Base-by-base conservation (phyloP, 2,797 vertebrate genomes). In the Taenioides sp. region DNA sequence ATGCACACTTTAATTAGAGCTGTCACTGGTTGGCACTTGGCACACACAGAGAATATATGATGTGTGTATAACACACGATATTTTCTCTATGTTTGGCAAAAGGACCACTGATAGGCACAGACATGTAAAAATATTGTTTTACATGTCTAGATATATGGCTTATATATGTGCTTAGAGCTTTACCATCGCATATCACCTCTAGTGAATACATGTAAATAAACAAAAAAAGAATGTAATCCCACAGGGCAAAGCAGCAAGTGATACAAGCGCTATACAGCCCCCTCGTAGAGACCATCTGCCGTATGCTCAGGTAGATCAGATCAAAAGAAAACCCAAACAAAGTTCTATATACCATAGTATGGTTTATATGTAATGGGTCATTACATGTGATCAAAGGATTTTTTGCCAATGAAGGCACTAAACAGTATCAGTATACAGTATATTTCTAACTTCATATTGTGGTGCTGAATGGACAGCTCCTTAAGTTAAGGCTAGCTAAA, bases 381-480 rank as follows among this genome's bases (percentile, higher is more conserved):
- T 28, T 18, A 28, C 7, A 62, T 34, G 17, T 62, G 61, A 69
- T 25, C 62, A 79, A 23, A 22, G 54, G 3, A 55, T 23, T 57
- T 72, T 40, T 71, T 23, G 55, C 62, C 65, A 18, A 7, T 54
- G 52, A 27, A 52, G 67, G 49, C 50, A 67, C 50, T 12, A 37
- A 31, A 25, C 6, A 59, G 49, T 47, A 66, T 55, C 16, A 59
- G 17, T 60, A 28, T 14, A 64, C 50, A 74, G 7, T 0, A 70
- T 28, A 2, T 5, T 58, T 61, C 22, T 12, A 5, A n/a, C 20
- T 57, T 14, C 0, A 25, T 73, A 81, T 22, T 10, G 79, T 72
- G 84, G 93, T 94, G 90, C 94, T 94, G 94, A 94, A 90, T 23
- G 92, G 87, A 94, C 92, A 94, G 94, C 91, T 93, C 92, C 93